Percentiles rank a stretch among this genome's conserved stretches.
Evolutionary conservation across 2,888 invertebrate genomes (phyloP).

Genomic region (Liopterus haemorrhoidalis): DNA sequence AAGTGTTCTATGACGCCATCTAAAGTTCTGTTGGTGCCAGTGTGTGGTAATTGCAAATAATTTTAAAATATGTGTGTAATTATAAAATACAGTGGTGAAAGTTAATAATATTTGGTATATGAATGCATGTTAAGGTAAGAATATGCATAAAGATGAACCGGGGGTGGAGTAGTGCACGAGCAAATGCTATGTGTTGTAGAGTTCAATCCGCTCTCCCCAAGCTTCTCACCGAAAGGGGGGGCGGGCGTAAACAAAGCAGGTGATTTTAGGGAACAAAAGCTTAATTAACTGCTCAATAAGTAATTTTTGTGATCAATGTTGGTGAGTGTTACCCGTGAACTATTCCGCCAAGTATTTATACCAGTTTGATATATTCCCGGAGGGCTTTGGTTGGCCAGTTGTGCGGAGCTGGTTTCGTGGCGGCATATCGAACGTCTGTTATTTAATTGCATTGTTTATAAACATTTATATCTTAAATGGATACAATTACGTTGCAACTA

Average conservation of each 20-base stretch:
- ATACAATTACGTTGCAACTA: no score
- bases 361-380: no score
- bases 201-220: slow-evolving; percentile 20
- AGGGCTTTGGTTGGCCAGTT: no score
- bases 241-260: slow-evolving; percentile 25
- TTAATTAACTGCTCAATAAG: no score
- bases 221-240: slow-evolving; percentile 22
- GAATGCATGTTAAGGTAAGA: slow-evolving; percentile 17
- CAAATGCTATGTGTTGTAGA: slow-evolving; percentile 9
- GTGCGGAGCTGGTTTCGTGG: no score
- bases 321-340: no score
- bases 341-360: no score
- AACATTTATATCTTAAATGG: no score
- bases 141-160: slow-evolving; percentile 8
- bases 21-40: slow-evolving; percentile 24
- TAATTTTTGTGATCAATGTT: no score
- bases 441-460: no score
- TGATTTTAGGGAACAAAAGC: slow-evolving; percentile 21
- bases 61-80: slow-evolving; percentile 22
- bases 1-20: no score
- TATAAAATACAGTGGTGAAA: slow-evolving; percentile 18
- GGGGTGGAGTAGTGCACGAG: slow-evolving; percentile 13
- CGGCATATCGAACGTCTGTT: no score
- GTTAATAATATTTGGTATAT: slow-evolving; percentile 17
- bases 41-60: slow-evolving; percentile 25